phyloP scores from a whole-genome alignment of 2,888 invertebrate species.

The Hydraecia micacea region DNA sequence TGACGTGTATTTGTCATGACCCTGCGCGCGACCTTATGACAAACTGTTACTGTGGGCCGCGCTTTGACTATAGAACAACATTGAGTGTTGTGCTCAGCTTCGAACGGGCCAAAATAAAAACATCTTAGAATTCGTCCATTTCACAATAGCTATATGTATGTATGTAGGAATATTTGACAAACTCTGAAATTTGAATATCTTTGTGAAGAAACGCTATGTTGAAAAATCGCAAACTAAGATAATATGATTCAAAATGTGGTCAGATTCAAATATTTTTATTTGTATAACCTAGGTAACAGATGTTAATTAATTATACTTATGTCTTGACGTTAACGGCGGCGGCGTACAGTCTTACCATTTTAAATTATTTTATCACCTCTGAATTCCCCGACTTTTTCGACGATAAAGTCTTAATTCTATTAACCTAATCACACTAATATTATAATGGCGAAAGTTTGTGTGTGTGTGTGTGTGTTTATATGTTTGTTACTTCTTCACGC shows the following conservation, averaged over 20 bases:
- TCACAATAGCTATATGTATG: not conserved
- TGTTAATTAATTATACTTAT: too few species aligned
- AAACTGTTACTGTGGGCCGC: not conserved
- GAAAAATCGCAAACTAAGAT: not conserved
- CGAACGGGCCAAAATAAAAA: not conserved
- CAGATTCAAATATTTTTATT: too few species aligned
- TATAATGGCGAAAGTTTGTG: too few species aligned
- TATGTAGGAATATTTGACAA: not conserved
- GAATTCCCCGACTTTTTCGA: not conserved
- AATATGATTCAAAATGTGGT: too few species aligned
- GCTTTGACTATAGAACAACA: not conserved
- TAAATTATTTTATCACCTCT: not conserved
- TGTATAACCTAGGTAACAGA: too few species aligned
- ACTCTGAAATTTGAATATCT: not conserved
- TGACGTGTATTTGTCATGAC: not conserved
- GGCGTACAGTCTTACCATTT: not conserved
- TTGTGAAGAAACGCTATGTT: not conserved
- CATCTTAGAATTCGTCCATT: not conserved
- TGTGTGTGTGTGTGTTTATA: too few species aligned
- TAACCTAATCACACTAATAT: too few species aligned
- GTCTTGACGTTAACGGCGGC: too few species aligned
- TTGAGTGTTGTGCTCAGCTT: not conserved
- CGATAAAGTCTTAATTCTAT: too few species aligned
- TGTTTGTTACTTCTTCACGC: too few species aligned
- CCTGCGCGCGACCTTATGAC: not conserved